These are phyloP conservation scores for Catagonus wagneri DNA, from an alignment of 2,113 vertebrate species.

Conservation along the genomic window DNA sequence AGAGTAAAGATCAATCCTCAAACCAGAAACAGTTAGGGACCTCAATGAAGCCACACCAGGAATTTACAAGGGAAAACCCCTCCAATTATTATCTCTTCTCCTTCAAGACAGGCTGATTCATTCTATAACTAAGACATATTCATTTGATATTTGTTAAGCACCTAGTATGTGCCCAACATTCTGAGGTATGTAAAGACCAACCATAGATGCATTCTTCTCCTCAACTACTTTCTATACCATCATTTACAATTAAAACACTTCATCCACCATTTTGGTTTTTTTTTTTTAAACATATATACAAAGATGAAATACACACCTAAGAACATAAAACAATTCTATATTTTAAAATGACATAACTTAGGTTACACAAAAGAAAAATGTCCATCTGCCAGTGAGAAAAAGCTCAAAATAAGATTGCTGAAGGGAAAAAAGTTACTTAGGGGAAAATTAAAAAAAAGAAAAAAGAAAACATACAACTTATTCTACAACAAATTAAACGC, in stretches of 20 bases:
- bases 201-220: slow-evolving; percentile 22
- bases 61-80: slow-evolving; percentile 47
- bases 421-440: slow-evolving; percentile 66
- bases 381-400: slow-evolving; percentile 77
- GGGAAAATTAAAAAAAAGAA: slow-evolving; percentile 27
- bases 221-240: slow-evolving; percentile 32
- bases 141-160: slow-evolving; percentile 41
- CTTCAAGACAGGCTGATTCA: slow-evolving; percentile 14
- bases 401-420: slow-evolving; percentile 67
- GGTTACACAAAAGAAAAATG: slow-evolving; percentile 74
- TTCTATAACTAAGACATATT: slow-evolving; percentile 22
- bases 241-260: slow-evolving; percentile 80
- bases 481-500: slow-evolving; percentile 77
- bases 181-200: slow-evolving; percentile 58
- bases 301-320: slow-evolving; percentile 70
- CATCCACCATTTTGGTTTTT: slow-evolving; percentile 88
- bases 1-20: slow-evolving; percentile 9
- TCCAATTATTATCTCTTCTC: slow-evolving; percentile 9
- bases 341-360: slow-evolving; percentile 81
- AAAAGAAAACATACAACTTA: slow-evolving; percentile 66
- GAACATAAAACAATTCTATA: slow-evolving; percentile 71
- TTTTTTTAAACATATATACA: slow-evolving; percentile 76
- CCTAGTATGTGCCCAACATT: slow-evolving; percentile 52
- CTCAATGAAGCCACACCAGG: slow-evolving; percentile 10
- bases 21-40: neutral